Evolutionary conservation across 2,113 vertebrate species (phyloP).

Genomic region (Glaucidium brasilianum): DNA sequence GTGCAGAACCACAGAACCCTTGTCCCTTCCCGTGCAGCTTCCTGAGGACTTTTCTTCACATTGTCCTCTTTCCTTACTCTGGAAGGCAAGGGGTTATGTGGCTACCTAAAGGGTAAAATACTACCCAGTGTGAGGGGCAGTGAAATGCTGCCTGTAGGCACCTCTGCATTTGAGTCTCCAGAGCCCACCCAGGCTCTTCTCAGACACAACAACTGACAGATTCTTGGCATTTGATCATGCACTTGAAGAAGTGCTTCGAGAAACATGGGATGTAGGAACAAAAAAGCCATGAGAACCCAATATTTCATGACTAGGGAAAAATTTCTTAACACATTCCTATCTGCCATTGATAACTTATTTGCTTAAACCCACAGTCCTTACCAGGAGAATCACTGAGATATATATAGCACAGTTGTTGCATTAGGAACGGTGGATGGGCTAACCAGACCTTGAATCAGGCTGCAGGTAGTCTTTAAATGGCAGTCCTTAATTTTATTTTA

Average conservation of each 20-base stretch:
- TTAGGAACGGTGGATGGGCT: slow-evolving; percentile 25
- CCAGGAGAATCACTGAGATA: slow-evolving; percentile 3
- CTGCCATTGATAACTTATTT: slow-evolving; percentile 52
- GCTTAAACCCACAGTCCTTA: slow-evolving; percentile 30
- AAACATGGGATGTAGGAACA: not conserved
- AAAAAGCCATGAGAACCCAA: not conserved
- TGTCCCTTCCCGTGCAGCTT: not conserved
- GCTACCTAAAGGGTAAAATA: not conserved
- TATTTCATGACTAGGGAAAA: not conserved
- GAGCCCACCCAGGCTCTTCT: not conserved
- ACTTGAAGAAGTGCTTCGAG: not conserved
- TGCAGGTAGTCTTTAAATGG: slow-evolving; percentile 50
- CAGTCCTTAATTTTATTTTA: slow-evolving; percentile 1
- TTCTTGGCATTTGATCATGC: not conserved
- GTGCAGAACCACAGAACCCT: not conserved
- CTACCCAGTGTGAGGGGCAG: too few species aligned
- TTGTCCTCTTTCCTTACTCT: not conserved
- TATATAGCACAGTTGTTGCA: not conserved
- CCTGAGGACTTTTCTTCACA: not conserved
- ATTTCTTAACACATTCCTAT: slow-evolving; percentile 9
- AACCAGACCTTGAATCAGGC: slow-evolving; percentile 12
- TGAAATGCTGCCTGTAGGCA: not conserved
- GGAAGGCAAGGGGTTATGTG: not conserved
- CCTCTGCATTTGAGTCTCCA: not conserved
- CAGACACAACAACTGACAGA: not conserved